phyloP scores from a whole-genome alignment of 2,797 vertebrate genomes.

The Amphiprion clarkii region DNA sequence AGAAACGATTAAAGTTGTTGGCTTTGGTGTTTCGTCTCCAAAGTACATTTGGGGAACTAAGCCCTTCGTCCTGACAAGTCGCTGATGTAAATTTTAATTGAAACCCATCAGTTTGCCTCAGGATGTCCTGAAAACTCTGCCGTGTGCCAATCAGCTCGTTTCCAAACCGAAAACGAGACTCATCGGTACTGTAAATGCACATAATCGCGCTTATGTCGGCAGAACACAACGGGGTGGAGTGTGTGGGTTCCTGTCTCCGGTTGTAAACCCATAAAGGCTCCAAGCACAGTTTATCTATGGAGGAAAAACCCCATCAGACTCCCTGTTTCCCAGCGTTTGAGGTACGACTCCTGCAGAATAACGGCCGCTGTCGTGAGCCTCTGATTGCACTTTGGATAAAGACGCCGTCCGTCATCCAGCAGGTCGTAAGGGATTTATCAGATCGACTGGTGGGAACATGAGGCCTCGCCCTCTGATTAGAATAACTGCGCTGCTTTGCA shows the following conservation, averaged over 20 bases:
- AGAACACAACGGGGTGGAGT: not conserved
- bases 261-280: constrained; percentile 40
- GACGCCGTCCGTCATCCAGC: constrained; percentile 55
- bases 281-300: constrained; percentile 9
- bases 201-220: constrained; percentile 67
- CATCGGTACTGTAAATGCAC: constrained; percentile 58
- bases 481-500: constrained; percentile 42
- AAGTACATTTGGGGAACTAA: not conserved
- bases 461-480: not conserved
- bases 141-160: constrained; percentile 14
- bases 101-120: not conserved
- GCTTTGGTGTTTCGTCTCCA: not conserved
- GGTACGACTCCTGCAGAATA: constrained; percentile 50
- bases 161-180: constrained; percentile 30
- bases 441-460: not conserved
- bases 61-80: constrained; percentile 23
- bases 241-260: constrained; percentile 14
- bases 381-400: constrained; percentile 60
- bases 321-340: constrained; percentile 30
- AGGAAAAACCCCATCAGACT: constrained; percentile 36
- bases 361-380: constrained; percentile 21
- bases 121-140: constrained; percentile 1
- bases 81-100: too few species aligned
- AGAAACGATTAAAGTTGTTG: too few species aligned
- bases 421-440: constrained; percentile 64